These are phyloP conservation scores for Metalampra italica DNA, from an alignment of 2,888 invertebrate species.

Conservation along the genomic window DNA sequence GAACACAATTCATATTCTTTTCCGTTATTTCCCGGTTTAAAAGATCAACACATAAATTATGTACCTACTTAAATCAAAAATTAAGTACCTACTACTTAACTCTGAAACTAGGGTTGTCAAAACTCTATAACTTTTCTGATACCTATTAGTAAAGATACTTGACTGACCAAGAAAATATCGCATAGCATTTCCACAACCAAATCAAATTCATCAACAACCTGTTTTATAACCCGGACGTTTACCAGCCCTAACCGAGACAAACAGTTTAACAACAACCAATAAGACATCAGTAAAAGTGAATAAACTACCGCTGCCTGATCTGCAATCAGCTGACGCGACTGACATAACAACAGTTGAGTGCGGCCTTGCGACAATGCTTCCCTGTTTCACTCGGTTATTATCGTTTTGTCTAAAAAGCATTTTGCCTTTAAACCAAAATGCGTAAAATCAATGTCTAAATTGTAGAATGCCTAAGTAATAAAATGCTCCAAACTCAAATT, in stretches of 20 bases:
- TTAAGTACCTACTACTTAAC: neutral
- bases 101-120: too few species aligned
- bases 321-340: constrained; percentile 19
- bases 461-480: too few species aligned
- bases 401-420: too few species aligned
- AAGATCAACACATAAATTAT: neutral
- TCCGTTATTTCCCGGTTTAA: neutral
- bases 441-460: too few species aligned
- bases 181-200: too few species aligned
- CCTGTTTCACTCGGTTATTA: constrained; percentile 34
- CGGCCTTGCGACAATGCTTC: constrained; percentile 28
- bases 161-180: too few species aligned
- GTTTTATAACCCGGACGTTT: too few species aligned
- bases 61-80: neutral
- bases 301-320: neutral
- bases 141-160: too few species aligned
- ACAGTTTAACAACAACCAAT: constrained; percentile 2
- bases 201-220: too few species aligned
- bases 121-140: too few species aligned
- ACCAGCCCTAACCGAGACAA: neutral
- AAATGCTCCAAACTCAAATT: too few species aligned
- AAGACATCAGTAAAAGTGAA: constrained; percentile 4
- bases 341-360: constrained; percentile 15
- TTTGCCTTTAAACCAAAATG: too few species aligned
- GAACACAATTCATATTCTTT: neutral